These are phyloP conservation scores for Platycercus adscitus DNA, from an alignment of 2,113 vertebrate genomes.

Conservation along the genomic window DNA sequence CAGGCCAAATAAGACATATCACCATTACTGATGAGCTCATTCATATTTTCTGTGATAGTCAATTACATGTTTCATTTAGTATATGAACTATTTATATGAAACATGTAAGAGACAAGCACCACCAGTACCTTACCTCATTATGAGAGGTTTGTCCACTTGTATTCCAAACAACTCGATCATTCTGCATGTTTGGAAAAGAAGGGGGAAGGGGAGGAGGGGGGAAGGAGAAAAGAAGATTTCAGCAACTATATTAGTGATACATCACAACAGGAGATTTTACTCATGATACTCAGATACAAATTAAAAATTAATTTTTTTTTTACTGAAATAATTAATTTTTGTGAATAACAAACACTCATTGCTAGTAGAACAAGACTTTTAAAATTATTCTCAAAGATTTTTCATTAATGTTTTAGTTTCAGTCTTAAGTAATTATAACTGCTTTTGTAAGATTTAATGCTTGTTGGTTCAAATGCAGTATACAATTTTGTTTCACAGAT, in stretches of 20 bases:
- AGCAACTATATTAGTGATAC: not conserved
- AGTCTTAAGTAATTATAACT: not conserved
- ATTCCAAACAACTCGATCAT: constrained; percentile 69
- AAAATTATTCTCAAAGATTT: not conserved
- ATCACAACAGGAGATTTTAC: not conserved
- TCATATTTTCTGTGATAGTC: not conserved
- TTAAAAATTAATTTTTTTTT: not conserved
- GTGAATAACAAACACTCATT: not conserved
- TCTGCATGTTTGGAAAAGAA: constrained; percentile 20
- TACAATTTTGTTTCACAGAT: not conserved
- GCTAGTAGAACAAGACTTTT: not conserved
- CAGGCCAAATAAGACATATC: not conserved
- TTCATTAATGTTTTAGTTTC: not conserved
- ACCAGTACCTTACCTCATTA: constrained; percentile 66
- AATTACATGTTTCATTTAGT: not conserved
- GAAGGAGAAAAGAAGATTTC: not conserved
- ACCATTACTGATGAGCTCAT: not conserved
- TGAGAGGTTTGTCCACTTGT: constrained; percentile 64
- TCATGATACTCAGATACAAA: not conserved
- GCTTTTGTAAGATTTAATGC: not conserved
- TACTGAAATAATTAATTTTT: not conserved
- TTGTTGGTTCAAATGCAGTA: not conserved
- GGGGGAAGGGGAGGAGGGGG: not conserved
- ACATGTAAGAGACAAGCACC: not conserved
- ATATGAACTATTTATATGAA: not conserved